Conservation (phyloP, 2,113 vertebrate genomes). For the Ageneiosus marmoratus region DNA sequence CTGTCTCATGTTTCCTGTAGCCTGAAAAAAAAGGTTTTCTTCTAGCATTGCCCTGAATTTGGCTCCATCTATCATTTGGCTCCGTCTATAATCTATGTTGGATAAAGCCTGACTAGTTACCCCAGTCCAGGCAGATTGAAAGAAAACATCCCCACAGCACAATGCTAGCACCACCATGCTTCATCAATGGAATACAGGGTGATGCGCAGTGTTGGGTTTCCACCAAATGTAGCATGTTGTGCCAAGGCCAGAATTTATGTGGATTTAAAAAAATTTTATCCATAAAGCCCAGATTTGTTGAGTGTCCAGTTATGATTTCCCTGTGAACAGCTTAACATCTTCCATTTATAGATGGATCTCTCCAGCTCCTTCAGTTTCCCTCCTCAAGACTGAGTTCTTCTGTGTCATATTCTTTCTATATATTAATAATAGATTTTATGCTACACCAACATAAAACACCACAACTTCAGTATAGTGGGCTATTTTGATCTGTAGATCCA, state of each 20-base stretch:
- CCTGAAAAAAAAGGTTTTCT: not conserved
- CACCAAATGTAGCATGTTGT: not conserved
- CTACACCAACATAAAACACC: not conserved
- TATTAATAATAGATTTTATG: not conserved
- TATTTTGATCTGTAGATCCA: no score
- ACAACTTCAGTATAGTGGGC: not conserved
- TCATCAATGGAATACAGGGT: not conserved
- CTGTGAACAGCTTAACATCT: not conserved
- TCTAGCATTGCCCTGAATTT: no score
- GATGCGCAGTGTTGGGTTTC: not conserved
- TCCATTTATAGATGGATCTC: not conserved
- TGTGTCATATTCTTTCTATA: not conserved
- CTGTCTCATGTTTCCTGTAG: not conserved
- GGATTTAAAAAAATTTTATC: no score
- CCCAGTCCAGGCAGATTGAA: not conserved
- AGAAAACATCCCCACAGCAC: not conserved
- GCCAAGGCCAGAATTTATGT: not conserved
- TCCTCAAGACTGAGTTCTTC: not conserved
- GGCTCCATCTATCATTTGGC: not conserved
- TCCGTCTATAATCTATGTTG: no score
- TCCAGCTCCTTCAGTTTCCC: not conserved
- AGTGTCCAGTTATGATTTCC: not conserved
- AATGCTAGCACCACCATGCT: not conserved
- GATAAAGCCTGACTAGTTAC: not conserved
- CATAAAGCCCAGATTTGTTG: no score